These are phyloP conservation scores for Ivindomyrus marchei DNA, from an alignment of 2,113 vertebrate species.

Conservation along the genomic window DNA sequence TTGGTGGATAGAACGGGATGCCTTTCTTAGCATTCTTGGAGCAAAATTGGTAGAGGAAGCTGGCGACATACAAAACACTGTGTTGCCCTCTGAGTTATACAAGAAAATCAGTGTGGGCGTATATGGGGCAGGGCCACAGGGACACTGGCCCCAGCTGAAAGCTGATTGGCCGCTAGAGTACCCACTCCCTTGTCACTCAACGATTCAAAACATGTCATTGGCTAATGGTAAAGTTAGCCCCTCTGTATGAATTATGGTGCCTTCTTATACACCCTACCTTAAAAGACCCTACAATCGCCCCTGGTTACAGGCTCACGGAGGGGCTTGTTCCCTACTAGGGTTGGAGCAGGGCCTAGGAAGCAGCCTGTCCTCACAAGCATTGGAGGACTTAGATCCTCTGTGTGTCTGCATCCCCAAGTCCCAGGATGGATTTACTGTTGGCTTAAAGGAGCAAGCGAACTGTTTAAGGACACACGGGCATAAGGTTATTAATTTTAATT, in stretches of 20 bases:
- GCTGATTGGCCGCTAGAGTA: background rate
- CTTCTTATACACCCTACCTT: background rate
- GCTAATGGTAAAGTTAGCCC: background rate
- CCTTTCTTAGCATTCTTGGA: background rate
- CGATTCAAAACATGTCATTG: background rate
- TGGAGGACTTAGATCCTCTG: background rate
- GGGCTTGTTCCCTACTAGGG: background rate
- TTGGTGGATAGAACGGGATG: background rate
- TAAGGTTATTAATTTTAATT: slow-evolving; percentile 8
- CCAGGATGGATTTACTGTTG: background rate
- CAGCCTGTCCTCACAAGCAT: background rate
- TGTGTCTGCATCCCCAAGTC: background rate
- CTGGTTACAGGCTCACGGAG: background rate
- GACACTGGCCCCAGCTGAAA: background rate
- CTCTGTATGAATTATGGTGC: background rate
- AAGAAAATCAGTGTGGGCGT: background rate
- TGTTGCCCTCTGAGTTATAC: background rate
- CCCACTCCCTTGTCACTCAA: background rate
- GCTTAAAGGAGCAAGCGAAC: background rate
- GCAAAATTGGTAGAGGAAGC: background rate
- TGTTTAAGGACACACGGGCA: background rate
- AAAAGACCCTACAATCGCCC: background rate
- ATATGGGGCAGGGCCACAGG: background rate
- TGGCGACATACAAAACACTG: background rate
- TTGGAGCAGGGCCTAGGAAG: background rate